phyloP scores from a whole-genome alignment of 2,888 invertebrate species.

The Cheilosia vernalis region DNA sequence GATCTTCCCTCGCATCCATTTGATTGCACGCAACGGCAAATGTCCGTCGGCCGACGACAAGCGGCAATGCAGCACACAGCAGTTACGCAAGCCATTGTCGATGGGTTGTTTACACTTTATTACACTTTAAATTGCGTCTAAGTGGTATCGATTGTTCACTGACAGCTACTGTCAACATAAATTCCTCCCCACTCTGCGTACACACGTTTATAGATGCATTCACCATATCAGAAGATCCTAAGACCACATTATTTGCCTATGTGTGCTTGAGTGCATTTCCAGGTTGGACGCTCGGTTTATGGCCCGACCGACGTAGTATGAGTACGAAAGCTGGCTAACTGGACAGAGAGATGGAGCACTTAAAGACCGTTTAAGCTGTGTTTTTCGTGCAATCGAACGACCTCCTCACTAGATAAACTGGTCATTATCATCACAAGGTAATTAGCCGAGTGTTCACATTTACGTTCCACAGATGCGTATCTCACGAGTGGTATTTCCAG shows the following conservation, averaged over 20 bases:
- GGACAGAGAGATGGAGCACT: slow-evolving; percentile 38
- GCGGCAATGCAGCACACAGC: slow-evolving; percentile 10
- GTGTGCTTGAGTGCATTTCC: slow-evolving; percentile 68
- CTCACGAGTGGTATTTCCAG: slow-evolving; percentile 24
- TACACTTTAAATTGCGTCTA: slow-evolving; percentile 69
- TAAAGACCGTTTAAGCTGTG: slow-evolving; percentile 53
- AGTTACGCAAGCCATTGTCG: slow-evolving; percentile 64
- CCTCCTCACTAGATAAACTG: slow-evolving; percentile 52
- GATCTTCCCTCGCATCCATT: slow-evolving; percentile 49
- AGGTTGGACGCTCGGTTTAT: slow-evolving; percentile 60
- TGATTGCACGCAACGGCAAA: slow-evolving; percentile 37
- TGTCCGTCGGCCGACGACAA: background rate
- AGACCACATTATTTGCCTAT: slow-evolving; percentile 27
- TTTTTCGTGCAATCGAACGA: slow-evolving; percentile 46
- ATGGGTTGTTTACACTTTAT: slow-evolving; percentile 71
- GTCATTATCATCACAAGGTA: slow-evolving; percentile 72
- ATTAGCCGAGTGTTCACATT: slow-evolving; percentile 72
- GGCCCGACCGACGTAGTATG: slow-evolving; percentile 33
- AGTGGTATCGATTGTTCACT: slow-evolving; percentile 73
- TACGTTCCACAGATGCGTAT: slow-evolving; percentile 57
- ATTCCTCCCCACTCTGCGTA: slow-evolving; percentile 18
- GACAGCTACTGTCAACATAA: slow-evolving; percentile 75
- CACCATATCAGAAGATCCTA: slow-evolving; percentile 40
- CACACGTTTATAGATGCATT: slow-evolving; percentile 7
- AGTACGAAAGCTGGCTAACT: slow-evolving; percentile 20